A percentile compares a stretch with the other conserved stretches of the same genome.
Evolutionary conservation across 2,888 invertebrate genomes (phyloP).

Genomic region (Calameuta pallipes): DNA sequence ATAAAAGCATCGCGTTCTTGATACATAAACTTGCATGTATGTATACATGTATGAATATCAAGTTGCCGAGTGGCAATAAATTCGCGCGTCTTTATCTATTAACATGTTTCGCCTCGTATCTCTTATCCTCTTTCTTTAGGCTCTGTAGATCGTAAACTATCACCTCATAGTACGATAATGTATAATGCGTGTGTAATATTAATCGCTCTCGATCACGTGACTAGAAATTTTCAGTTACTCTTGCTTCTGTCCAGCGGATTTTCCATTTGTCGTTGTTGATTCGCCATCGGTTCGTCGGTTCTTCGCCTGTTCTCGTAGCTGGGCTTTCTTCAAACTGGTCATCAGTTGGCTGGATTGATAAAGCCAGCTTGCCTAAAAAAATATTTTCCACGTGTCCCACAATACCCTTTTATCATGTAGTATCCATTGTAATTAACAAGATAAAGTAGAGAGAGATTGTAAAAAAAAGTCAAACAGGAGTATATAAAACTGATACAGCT

Average conservation of each 20-base stretch:
- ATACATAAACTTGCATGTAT: background rate
- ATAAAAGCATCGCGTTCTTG: background rate
- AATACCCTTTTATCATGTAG: background rate
- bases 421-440: background rate
- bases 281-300: conserved; percentile 48
- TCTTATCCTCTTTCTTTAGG: background rate
- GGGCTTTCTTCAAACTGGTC: conserved; percentile 85
- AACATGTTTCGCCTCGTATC: background rate
- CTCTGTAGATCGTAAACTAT: background rate
- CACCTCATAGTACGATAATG: background rate
- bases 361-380: conserved; percentile 85
- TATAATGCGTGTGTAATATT: background rate
- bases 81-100: background rate
- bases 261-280: conserved; percentile 18
- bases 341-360: conserved; percentile 90
- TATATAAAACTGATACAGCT: background rate
- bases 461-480: background rate
- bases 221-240: conserved; percentile 28
- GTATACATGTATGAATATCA: background rate
- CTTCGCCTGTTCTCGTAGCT: conserved; percentile 77
- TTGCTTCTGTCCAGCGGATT: conserved; percentile 21
- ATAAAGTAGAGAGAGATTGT: background rate
- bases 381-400: background rate
- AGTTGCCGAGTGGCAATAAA: background rate
- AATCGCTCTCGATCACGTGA: conserved; percentile 12